A percentile compares a stretch with the other conserved stretches of the same genome.
phyloP scores from a whole-genome alignment of 2,113 vertebrate species.

The Formicarius rufipectus region DNA sequence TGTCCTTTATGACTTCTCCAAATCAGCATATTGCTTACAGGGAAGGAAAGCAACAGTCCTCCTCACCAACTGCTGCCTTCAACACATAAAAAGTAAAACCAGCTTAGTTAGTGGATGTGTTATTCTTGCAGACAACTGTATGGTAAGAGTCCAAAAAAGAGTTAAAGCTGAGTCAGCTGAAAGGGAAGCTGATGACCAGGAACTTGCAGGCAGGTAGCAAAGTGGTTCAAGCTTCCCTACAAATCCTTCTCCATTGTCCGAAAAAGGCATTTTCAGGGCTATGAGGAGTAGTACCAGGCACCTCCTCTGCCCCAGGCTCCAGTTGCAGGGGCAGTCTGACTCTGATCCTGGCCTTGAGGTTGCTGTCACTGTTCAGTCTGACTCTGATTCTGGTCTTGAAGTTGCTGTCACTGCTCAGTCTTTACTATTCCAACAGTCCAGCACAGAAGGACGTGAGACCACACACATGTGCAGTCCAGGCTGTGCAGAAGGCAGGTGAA shows the following conservation, averaged over 20 bases:
- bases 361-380: background rate
- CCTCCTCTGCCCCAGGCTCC: background rate
- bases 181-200: background rate
- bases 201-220: background rate
- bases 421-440: background rate
- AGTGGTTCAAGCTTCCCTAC: background rate
- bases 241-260: background rate
- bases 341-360: background rate
- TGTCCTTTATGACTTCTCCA: background rate
- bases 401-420: background rate
- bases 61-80: background rate
- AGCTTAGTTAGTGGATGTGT: background rate
- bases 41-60: background rate
- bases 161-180: background rate
- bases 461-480: rapidly evolving
- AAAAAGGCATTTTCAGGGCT: background rate
- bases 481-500: background rate
- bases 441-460: background rate
- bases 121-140: background rate
- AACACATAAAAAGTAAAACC: background rate
- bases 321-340: background rate
- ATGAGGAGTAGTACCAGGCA: background rate
- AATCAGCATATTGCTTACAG: background rate
- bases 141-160: background rate
- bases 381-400: no score